Evolutionary conservation across 2,888 invertebrate species (phyloP), one percentile per base, ranked within the genome.

Genomic region (Herminia tarsipennalis): DNA sequence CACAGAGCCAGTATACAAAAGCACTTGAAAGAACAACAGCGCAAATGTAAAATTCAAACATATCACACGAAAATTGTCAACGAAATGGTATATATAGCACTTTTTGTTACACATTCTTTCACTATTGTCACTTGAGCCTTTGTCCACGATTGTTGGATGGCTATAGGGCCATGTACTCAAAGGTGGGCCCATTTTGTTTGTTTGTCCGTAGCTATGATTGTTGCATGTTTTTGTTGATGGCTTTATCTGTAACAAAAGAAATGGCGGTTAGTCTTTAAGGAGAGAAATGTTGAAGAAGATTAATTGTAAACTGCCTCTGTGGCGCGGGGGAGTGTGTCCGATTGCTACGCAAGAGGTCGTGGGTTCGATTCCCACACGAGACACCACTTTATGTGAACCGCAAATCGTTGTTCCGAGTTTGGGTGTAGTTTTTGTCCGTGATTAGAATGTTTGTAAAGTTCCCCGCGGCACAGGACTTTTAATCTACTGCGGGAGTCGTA

Each of bases 101-200:
- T 75, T 78, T 58, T 41, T 55, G 21, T 48, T 66, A 50, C 65
- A 65, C 51, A 55, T 66, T 71, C 56, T 66, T 36, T 56, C 68
- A 58, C 61, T 60, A 35, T 49, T 60, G 42, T 61, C 60, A 59
- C 62, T 61, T 20, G 30, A 12, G 10, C 37, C 35, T 18, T 29
- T 33, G 25, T 57, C 41, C 21, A 41, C 4, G 20, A 32, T 33
- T 14, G 44, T 33, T 3, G 75, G 72, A 54, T 73, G 78, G 77
- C 78, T 76, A 60, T 75, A 76, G 0, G 83, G 87, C 88, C 88
- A 86, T 6, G 72, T 73, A 57, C 71, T 78, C 8, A 84, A 53
- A n/a, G 88, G 86, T 1, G 87, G 88, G 16, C 88, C 87, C 89
- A 89, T 88, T 42, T 60, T 52, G 46, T 35, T 18, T 48, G 47